Base-by-base conservation (phyloP, 2,888 invertebrate species). In the Leptodirus hochenwartii region DNA sequence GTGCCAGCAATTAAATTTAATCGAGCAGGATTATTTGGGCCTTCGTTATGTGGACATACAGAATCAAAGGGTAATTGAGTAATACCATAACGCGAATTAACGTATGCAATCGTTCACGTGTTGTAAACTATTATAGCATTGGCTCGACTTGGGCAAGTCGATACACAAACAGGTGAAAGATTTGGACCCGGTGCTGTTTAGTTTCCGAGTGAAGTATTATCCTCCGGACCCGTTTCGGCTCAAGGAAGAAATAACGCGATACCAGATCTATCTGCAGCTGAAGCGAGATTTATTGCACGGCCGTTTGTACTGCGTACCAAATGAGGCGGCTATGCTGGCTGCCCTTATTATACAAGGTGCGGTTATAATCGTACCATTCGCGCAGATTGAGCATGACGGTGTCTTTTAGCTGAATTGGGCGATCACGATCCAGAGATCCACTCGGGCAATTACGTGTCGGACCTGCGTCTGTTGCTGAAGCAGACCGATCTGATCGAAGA, bases 181-280 rank as follows among this genome's bases (percentile, higher is more conserved):
- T 59, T 71, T 90, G 47, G 79, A 84, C 44, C 85, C 88, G 36
- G 79, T 88, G 47, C 60, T 91, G 35, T 84, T 96, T 53, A 91
- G 90, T 59, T 88, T 96, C 57, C 81, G 95, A 38, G 87, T 95
- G 39, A 95, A 95, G 62, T 96, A 90, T 58, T 96, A 96, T 56
- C 95, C 96, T 10, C 84, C 85, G 33, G 90, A 95, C 59, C 93
- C 95, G 10, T 68, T 84, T 53, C 68, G 84, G 31, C 62, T 96
- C 39, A 87, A 85, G 54, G 95, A 93, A 53, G 85, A 93, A 56
- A 78, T 88, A 38, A 88, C 93, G 38, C 69, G 91, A 47, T 95
- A 95, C 59, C 91, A 93, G 58, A 71, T 91, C 47, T 90, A 85
- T 55, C 66, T 87, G 41, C 96, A 96, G 55, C 58, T 96, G 40